Evolutionary conservation across 1,140 invertebrate genomes (phyloP).

Genomic region (Drosophila watanabei): DNA sequence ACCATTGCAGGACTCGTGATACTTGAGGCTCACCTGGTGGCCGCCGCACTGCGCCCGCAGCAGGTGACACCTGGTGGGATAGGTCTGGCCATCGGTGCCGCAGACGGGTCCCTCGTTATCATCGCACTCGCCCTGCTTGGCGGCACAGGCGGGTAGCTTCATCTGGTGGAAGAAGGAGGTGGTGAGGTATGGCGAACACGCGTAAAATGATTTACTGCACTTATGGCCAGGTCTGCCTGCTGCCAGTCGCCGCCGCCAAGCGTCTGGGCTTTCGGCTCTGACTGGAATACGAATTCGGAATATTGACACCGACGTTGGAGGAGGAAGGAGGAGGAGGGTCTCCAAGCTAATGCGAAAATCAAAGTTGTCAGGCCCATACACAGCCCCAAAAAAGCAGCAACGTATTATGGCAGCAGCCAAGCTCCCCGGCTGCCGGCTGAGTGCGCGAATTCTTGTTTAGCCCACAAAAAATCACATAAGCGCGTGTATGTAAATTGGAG

Average conservation of each 20-base stretch:
- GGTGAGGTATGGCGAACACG: constrained; percentile 61
- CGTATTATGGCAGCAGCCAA: constrained; percentile 53
- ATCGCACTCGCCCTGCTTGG: constrained; percentile 83
- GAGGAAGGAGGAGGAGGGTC: background rate
- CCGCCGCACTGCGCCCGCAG: constrained; percentile 91
- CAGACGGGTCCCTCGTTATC: constrained; percentile 88
- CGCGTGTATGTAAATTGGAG: constrained; percentile 28
- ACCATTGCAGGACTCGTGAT: constrained; percentile 91
- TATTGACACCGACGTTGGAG: constrained; percentile 15
- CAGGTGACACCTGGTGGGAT: constrained; percentile 91
- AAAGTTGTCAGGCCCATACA: constrained; percentile 69
- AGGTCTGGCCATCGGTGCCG: constrained; percentile 92
- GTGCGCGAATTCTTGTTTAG: constrained; percentile 70
- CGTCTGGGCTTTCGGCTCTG: constrained; percentile 50
- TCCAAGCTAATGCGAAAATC: constrained; percentile 68
- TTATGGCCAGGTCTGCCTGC: constrained; percentile 63
- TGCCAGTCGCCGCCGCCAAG: constrained; percentile 70
- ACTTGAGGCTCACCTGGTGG: constrained; percentile 89
- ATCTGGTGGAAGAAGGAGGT: constrained; percentile 28
- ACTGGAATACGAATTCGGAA: constrained; percentile 71
- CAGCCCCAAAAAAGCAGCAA: constrained; percentile 25
- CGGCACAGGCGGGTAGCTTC: constrained; percentile 81
- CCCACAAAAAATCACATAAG: constrained; percentile 54
- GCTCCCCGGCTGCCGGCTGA: constrained; percentile 47
- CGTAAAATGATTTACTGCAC: constrained; percentile 82